Conservation (phyloP, 1,140 invertebrate species). For the Drosophila trapezifrons region DNA sequence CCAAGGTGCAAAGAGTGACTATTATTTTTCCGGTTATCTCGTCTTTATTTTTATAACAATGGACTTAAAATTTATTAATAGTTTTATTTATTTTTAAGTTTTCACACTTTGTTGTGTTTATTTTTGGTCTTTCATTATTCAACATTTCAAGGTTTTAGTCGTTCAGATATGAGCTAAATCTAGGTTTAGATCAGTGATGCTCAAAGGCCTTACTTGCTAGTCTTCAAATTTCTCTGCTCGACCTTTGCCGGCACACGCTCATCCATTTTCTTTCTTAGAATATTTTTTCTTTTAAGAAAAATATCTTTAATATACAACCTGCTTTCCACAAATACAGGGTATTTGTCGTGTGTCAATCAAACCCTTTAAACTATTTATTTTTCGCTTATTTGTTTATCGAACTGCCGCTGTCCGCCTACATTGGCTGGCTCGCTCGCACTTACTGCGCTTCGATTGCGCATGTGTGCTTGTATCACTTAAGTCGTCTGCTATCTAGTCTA, state of each 20-base stretch:
- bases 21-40: neutral
- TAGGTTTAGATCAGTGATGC: too few relatives aligned
- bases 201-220: too few relatives aligned
- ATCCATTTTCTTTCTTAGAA: too few relatives aligned
- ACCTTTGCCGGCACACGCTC: too few relatives aligned
- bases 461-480: constrained; percentile 79
- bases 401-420: constrained; percentile 49
- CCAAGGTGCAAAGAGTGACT: neutral
- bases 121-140: neutral
- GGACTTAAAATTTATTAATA: neutral
- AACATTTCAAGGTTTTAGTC: neutral
- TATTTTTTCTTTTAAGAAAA: neutral
- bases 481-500: constrained; percentile 82
- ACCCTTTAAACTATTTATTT: constrained; percentile 23
- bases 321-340: constrained; percentile 17
- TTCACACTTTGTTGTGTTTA: neutral
- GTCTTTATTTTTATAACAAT: neutral
- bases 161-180: neutral
- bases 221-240: too few relatives aligned
- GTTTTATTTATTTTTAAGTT: neutral
- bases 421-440: constrained; percentile 27
- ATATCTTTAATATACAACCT: neutral
- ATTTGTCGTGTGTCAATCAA: constrained; percentile 13
- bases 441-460: constrained; percentile 53
- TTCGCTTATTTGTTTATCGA: constrained; percentile 53